Percentiles rank a stretch among this genome's conserved stretches.
phyloP scores from a whole-genome alignment of 2,113 vertebrate species.

The Aleadryas rufinucha region DNA sequence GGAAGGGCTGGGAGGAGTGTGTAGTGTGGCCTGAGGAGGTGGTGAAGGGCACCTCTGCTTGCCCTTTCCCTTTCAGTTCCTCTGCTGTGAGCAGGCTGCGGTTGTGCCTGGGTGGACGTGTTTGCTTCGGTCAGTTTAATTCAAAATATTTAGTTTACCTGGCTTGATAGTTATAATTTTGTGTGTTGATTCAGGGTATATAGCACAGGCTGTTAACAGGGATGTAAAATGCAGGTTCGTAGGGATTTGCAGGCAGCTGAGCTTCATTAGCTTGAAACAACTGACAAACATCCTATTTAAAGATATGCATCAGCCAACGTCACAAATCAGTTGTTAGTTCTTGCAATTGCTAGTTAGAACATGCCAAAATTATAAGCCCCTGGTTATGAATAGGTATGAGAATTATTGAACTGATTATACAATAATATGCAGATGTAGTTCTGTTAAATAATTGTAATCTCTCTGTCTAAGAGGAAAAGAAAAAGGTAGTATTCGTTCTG shows the following conservation, averaged over 20 bases:
- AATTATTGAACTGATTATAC: background rate
- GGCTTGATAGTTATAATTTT: background rate
- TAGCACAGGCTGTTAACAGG: background rate
- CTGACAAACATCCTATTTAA: background rate
- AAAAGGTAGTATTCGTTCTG: background rate
- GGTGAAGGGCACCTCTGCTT: background rate
- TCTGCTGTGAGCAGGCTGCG: background rate
- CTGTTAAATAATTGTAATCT: background rate
- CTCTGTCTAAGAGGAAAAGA: background rate
- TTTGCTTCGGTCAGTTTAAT: background rate
- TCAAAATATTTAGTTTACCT: background rate
- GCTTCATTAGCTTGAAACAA: background rate
- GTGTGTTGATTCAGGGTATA: background rate
- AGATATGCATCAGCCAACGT: background rate
- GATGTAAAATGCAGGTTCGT: background rate
- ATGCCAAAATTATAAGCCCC: background rate
- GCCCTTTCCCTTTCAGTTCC: background rate
- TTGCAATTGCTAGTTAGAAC: background rate
- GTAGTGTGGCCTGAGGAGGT: background rate
- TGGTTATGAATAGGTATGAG: background rate
- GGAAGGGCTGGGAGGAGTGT: background rate
- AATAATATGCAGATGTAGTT: background rate
- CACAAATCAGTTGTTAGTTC: background rate
- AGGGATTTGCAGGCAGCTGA: background rate
- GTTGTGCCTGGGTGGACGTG: rapidly evolving